Conservation (phyloP, 2,888 invertebrate species). For the Euplexia lucipara region DNA sequence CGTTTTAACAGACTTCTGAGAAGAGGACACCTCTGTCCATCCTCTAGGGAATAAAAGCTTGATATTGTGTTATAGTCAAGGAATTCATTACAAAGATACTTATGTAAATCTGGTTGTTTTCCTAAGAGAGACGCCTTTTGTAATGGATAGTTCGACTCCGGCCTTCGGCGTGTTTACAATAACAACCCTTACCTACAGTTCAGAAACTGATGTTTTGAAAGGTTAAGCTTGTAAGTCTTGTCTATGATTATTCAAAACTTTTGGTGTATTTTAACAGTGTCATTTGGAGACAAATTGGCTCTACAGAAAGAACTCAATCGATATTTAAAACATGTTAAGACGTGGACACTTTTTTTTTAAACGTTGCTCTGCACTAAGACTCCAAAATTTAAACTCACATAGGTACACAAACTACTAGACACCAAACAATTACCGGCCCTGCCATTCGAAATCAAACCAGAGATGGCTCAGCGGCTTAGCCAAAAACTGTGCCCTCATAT, state of each 20-base stretch:
- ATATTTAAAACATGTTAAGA: no score
- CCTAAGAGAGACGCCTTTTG: slow-evolving; percentile 29
- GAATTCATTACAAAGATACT: slow-evolving; percentile 53
- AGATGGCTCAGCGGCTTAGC: no score
- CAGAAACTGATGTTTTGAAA: slow-evolving; percentile 30
- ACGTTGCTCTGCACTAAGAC: no score
- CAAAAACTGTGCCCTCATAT: no score
- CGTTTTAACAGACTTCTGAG: background rate
- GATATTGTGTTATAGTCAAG: slow-evolving; percentile 20
- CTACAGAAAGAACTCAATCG: no score
- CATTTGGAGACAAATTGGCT: no score
- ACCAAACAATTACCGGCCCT: no score
- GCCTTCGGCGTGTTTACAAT: slow-evolving; percentile 47
- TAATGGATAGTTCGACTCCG: slow-evolving; percentile 21
- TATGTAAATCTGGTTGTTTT: slow-evolving; percentile 64
- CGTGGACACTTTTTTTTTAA: no score
- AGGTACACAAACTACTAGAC: no score
- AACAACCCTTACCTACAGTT: slow-evolving; percentile 41
- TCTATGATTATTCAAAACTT: background rate
- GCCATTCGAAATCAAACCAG: no score
- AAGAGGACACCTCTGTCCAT: background rate
- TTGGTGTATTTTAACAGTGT: background rate
- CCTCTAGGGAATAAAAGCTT: background rate
- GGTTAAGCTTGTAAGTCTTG: slow-evolving; percentile 15
- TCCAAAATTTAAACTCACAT: no score